These are phyloP conservation scores for Macrosoma leucophasiata DNA, from an alignment of 2,888 invertebrate genomes.

Conservation along the genomic window DNA sequence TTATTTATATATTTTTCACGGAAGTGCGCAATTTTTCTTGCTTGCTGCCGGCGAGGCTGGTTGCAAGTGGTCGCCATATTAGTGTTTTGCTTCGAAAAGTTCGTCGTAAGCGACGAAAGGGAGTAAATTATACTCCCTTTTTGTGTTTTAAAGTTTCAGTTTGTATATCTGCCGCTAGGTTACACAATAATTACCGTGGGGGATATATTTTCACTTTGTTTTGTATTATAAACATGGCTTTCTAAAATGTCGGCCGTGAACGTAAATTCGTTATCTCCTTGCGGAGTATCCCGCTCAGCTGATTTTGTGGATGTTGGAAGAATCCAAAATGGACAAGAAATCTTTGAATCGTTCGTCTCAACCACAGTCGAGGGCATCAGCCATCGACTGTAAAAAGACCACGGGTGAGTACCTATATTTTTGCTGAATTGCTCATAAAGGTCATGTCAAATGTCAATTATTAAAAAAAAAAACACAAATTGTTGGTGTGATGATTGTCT, in stretches of 20 bases:
- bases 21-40: constrained; percentile 66
- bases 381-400: constrained; percentile 84
- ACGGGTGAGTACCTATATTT: constrained; percentile 79
- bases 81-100: constrained; percentile 55
- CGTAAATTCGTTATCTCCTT: constrained; percentile 81
- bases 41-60: constrained; percentile 69
- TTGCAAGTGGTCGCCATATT: constrained; percentile 82
- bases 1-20: constrained; percentile 25
- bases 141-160: constrained; percentile 49
- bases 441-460: constrained; percentile 13
- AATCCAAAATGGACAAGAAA: constrained; percentile 86
- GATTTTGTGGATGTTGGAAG: constrained; percentile 72
- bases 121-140: constrained; percentile 78
- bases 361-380: constrained; percentile 80
- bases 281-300: constrained; percentile 79
- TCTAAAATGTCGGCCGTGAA: constrained; percentile 86
- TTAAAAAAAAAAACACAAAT: neutral
- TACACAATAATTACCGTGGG: constrained; percentile 43
- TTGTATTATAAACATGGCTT: constrained; percentile 84
- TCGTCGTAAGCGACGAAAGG: constrained; percentile 82
- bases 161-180: constrained; percentile 49
- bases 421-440: constrained; percentile 43
- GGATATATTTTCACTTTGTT: constrained; percentile 70
- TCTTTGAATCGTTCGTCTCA: constrained; percentile 80
- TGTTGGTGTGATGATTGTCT: neutral